Evolutionary conservation across 2,888 invertebrate species (phyloP), one percentile per base, ranked within the genome.

Genomic region (Argyresthia goedartella): DNA sequence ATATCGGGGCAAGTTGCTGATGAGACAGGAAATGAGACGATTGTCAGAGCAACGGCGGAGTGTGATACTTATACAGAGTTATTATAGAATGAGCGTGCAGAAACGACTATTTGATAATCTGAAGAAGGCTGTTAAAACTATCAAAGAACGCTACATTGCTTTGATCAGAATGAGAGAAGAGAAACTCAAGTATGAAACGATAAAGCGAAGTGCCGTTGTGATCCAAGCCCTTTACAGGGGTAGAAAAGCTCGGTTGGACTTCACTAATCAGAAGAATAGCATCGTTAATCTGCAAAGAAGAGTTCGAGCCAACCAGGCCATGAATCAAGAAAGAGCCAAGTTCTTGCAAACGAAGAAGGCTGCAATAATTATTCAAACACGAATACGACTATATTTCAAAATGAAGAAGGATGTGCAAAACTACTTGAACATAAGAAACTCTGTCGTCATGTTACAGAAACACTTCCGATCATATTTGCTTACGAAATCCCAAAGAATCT

Each of bases 181-280:
- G n/a, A 65, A 66, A 52, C 48, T 62, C 25, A 71, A 65, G 43
- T 76, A 70, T 62, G 64, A 71, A 57, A 64, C 70, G 56, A 64
- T 76, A 15, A 77, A 68, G 25, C 54, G 60, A 34, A 76, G 76
- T 0, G 73, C 66, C 2, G 60, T 88, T 8, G 64, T 71, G 16
- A 55, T 90, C 4, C 91, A 91, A 61, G 73, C 81, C 46, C 66
- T 73, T 15, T 81, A 72, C 56, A 84, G 88, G 46, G 76, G 85
- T 8, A 77, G 76, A 56, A 64, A 76, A 60, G 75, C 73, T 3
- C 81, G 80, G 8, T 63, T 67, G 25, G 63, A 73, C 15, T 89
- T 84, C 55, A 55, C 65, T 9, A 62, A 60, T 41, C 63, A 63
- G 4, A 71, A 65, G 46, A 63, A 69, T 15, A 65, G 79, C 10